Percentiles rank a stretch among this genome's conserved stretches.
Evolutionary conservation across 2,113 vertebrate species (phyloP).

Genomic region (Malurus cyaneus): DNA sequence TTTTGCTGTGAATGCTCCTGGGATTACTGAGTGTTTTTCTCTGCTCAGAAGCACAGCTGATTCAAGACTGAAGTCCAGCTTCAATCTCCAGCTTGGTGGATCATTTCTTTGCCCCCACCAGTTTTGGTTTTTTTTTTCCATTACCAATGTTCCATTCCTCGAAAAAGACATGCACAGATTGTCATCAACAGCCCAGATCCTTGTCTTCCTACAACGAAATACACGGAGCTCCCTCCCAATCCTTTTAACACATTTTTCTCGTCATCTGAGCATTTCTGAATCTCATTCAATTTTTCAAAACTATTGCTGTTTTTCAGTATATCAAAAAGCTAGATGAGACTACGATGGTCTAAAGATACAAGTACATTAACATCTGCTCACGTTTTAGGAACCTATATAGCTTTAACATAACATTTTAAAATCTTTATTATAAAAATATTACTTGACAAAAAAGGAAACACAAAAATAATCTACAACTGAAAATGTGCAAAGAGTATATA

Average conservation of each 20-base stretch:
- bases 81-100: neutral
- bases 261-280: neutral
- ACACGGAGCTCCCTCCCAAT: neutral
- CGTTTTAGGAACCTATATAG: neutral
- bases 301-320: neutral
- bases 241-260: neutral
- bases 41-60: neutral
- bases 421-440: neutral
- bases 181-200: neutral
- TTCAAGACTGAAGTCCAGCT: neutral
- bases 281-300: neutral
- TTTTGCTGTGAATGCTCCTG: neutral
- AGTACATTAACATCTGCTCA: neutral
- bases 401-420: neutral
- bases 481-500: neutral
- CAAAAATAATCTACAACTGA: slow-evolving; percentile 13
- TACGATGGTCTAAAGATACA: neutral
- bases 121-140: neutral
- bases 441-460: slow-evolving; percentile 1
- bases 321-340: neutral
- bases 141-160: neutral
- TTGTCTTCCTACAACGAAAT: neutral
- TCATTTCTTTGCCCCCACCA: neutral
- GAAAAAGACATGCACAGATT: neutral
- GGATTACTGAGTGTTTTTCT: neutral